A percentile compares a stretch with the other conserved stretches of the same genome.
phyloP scores from a whole-genome alignment of 2,113 vertebrate species.

The Pachycephala philippinensis region DNA sequence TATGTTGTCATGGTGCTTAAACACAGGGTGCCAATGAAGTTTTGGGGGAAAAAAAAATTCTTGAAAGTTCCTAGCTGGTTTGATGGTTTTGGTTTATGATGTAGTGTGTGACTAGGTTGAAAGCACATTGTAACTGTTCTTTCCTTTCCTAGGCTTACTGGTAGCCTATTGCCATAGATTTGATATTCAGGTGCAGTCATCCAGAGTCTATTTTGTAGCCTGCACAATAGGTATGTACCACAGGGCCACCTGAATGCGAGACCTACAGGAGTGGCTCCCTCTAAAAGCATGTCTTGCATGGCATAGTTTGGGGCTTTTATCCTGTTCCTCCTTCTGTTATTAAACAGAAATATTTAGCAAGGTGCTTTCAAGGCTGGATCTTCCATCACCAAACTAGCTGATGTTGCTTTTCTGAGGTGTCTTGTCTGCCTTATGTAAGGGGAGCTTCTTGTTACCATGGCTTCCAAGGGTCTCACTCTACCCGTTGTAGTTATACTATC shows the following conservation, averaged over 20 bases:
- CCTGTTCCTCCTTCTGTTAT: neutral
- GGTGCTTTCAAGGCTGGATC: neutral
- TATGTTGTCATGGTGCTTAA: neutral
- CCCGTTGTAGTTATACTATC: neutral
- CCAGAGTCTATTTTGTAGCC: constrained; percentile 91
- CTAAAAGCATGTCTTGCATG: neutral
- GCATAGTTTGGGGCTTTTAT: neutral
- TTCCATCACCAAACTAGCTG: neutral
- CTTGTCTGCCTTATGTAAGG: neutral
- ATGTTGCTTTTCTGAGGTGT: neutral
- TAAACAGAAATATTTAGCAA: neutral
- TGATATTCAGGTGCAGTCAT: constrained; percentile 90
- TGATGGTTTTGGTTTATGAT: neutral
- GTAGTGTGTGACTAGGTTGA: neutral
- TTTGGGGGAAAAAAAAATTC: fast-evolving
- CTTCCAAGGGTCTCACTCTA: neutral
- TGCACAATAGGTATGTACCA: constrained; percentile 87
- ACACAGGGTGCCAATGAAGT: neutral
- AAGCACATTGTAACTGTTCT: neutral
- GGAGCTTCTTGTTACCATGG: neutral
- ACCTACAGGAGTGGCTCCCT: too few relatives aligned
- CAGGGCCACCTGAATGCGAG: neutral
- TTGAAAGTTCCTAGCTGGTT: neutral
- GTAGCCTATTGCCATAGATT: constrained; percentile 96
- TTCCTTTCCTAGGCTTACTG: constrained; percentile 79